Conservation (phyloP, 2,888 invertebrate species). For the Drosophila algonquin region DNA sequence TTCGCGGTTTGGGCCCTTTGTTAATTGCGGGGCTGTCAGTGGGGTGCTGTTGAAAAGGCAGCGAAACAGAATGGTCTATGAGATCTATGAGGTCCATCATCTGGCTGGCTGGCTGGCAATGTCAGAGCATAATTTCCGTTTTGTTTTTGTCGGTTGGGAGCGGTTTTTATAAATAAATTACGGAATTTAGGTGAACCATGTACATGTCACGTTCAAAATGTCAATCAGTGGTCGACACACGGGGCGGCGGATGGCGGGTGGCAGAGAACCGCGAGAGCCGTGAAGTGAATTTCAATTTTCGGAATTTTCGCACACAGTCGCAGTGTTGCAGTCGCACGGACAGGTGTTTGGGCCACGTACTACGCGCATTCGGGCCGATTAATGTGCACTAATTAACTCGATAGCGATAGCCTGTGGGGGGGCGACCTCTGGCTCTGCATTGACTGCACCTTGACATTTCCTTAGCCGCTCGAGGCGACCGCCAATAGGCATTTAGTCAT, state of each 20-base stretch:
- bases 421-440: neutral
- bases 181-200: constrained; percentile 79
- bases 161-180: constrained; percentile 63
- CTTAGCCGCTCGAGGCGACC: neutral
- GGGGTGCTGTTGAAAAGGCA: no score
- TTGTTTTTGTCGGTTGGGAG: constrained; percentile 31
- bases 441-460: constrained; percentile 22
- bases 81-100: neutral
- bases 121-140: constrained; percentile 49
- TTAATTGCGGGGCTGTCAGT: constrained; percentile 69
- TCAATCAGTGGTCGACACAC: constrained; percentile 57
- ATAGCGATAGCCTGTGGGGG: constrained; percentile 1
- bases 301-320: constrained; percentile 34
- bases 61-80: constrained; percentile 22
- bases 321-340: constrained; percentile 9
- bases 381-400: constrained; percentile 55
- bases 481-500: constrained; percentile 32
- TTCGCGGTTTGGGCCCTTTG: constrained; percentile 20
- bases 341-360: constrained; percentile 46
- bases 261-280: constrained; percentile 3
- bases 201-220: constrained; percentile 76
- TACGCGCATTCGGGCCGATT: constrained; percentile 45
- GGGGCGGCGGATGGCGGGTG: neutral
- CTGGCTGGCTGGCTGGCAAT: constrained; percentile 30
- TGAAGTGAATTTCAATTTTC: constrained; percentile 51